These are phyloP conservation scores for Pycnonotus jocosus DNA, from an alignment of 2,113 vertebrate genomes.

Conservation along the genomic window DNA sequence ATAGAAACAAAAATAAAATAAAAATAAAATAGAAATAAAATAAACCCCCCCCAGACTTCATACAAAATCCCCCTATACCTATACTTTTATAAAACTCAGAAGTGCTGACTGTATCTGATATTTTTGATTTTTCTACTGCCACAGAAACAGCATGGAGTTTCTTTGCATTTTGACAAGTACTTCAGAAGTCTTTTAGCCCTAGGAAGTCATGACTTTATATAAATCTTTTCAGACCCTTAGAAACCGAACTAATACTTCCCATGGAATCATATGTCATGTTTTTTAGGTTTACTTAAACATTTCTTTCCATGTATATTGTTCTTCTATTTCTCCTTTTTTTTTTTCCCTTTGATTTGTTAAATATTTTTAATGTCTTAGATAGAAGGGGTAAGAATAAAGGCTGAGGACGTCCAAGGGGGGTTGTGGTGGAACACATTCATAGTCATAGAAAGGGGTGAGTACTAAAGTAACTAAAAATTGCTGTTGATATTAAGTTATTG, in stretches of 20 bases:
- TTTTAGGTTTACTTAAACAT: background rate
- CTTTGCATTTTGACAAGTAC: background rate
- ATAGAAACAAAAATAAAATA: background rate
- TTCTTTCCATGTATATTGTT: background rate
- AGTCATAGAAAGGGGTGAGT: background rate
- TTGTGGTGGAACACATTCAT: background rate
- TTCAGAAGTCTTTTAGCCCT: background rate
- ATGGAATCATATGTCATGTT: background rate
- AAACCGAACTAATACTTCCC: background rate
- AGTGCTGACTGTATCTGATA: background rate
- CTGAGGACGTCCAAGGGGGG: background rate
- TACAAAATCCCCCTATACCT: background rate
- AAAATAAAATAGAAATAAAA: too few relatives aligned
- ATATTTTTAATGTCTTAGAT: background rate
- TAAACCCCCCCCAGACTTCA: too few relatives aligned
- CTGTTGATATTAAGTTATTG: background rate
- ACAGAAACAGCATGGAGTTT: background rate
- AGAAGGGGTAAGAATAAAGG: background rate
- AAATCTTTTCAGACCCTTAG: background rate
- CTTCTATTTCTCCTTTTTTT: background rate
- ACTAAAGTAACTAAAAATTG: background rate
- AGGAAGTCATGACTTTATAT: background rate
- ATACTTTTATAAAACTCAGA: background rate
- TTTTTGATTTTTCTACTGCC: background rate
- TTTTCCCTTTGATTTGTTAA: background rate